Conservation (phyloP, 2,113 vertebrate species). For the Rhinopithecus roxellana region DNA sequence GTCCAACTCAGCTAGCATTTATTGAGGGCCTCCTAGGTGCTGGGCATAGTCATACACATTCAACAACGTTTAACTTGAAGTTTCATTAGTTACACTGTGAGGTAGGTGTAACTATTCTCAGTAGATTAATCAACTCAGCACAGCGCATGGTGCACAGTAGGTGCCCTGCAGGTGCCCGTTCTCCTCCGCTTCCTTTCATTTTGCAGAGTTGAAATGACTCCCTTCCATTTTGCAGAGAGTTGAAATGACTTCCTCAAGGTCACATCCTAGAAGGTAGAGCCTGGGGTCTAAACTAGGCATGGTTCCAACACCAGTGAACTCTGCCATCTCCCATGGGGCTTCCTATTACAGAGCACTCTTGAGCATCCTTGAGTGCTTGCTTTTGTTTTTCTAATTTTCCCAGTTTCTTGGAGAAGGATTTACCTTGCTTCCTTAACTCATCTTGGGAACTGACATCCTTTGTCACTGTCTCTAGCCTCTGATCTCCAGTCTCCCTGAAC, state of each 20-base stretch:
- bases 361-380: not conserved
- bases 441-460: not conserved
- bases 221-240: not conserved
- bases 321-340: not conserved
- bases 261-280: not conserved
- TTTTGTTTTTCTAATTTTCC: not conserved
- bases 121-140: not conserved
- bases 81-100: not conserved
- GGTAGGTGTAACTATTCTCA: not conserved
- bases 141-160: not conserved
- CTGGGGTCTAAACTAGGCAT: not conserved
- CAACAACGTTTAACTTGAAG: not conserved
- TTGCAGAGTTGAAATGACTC: not conserved
- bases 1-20: not conserved
- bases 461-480: not conserved
- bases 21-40: not conserved
- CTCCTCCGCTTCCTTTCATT: not conserved
- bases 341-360: accelerated
- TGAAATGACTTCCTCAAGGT: not conserved
- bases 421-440: not conserved
- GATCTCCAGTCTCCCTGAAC: not conserved
- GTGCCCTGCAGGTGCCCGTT: not conserved
- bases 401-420: not conserved
- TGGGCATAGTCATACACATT: not conserved
- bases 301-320: no score